A percentile compares a stretch with the other conserved stretches of the same genome.
phyloP scores from a whole-genome alignment of 2,113 vertebrate genomes.

The Macrotis lagotis region DNA sequence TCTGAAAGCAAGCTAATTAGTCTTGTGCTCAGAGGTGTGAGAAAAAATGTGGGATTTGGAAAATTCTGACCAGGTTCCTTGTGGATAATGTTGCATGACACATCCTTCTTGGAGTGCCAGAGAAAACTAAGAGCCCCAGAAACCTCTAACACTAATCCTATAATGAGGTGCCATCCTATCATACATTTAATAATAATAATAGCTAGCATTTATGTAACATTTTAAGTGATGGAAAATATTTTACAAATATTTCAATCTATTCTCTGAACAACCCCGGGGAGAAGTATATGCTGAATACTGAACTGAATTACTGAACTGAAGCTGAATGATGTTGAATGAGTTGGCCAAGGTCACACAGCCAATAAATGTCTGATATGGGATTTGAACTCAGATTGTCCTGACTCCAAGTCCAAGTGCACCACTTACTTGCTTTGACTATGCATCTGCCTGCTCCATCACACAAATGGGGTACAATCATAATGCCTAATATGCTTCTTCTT shows the following conservation, averaged over 20 bases:
- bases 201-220: not conserved
- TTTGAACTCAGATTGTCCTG: not conserved
- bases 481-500: not conserved
- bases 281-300: too few species aligned
- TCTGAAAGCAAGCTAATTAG: not conserved
- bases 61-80: not conserved
- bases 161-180: not conserved
- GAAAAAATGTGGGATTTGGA: not conserved
- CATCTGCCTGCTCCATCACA: not conserved
- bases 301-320: too few species aligned
- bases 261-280: not conserved
- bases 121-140: not conserved
- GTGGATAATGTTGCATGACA: not conserved
- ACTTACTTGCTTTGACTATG: not conserved
- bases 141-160: not conserved
- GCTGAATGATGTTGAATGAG: not conserved
- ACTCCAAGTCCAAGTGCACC: not conserved
- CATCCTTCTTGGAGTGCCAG: not conserved
- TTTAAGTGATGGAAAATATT: not conserved
- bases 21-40: not conserved
- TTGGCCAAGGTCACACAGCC: not conserved
- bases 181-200: not conserved
- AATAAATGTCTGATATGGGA: not conserved
- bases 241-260: not conserved
- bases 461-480: conserved; percentile 7